Evolutionary conservation across 2,113 vertebrate genomes (phyloP).

Genomic region (Casuarius casuarius): DNA sequence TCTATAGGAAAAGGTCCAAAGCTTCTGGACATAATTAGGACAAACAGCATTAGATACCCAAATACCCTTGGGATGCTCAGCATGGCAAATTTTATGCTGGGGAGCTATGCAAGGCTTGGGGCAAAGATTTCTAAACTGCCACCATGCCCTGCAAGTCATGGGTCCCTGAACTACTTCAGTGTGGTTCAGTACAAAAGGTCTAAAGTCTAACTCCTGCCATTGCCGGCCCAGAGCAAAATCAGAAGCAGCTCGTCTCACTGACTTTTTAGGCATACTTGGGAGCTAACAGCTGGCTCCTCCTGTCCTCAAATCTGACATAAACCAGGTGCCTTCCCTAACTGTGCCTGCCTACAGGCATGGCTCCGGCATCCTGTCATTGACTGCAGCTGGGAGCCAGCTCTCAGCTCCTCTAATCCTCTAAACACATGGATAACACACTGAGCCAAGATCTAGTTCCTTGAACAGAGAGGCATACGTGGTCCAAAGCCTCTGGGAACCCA

Average conservation of each 20-base stretch:
- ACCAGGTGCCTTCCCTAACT: not conserved
- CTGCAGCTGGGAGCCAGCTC: not conserved
- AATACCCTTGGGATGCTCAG: not conserved
- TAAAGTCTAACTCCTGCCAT: not conserved
- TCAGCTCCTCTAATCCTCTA: not conserved
- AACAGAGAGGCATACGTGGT: not conserved
- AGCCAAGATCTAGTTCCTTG: not conserved
- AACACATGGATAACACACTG: rapidly evolving
- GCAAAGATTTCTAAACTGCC: not conserved
- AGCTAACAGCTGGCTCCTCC: not conserved
- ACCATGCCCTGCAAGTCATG: not conserved
- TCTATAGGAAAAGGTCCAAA: not conserved
- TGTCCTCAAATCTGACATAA: not conserved
- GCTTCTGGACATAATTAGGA: not conserved
- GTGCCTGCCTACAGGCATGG: not conserved
- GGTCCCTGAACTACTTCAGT: rapidly evolving
- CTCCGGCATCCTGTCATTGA: not conserved
- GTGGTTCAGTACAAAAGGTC: not conserved
- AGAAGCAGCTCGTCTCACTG: not conserved
- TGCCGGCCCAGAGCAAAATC: not conserved
- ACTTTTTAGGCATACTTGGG: not conserved
- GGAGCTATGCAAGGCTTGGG: not conserved
- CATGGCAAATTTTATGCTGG: not conserved
- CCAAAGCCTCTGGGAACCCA: not conserved
- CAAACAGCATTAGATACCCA: not conserved